These are phyloP conservation scores for Drosophila watanabei DNA, from an alignment of 1,140 invertebrate genomes.

Conservation along the genomic window DNA sequence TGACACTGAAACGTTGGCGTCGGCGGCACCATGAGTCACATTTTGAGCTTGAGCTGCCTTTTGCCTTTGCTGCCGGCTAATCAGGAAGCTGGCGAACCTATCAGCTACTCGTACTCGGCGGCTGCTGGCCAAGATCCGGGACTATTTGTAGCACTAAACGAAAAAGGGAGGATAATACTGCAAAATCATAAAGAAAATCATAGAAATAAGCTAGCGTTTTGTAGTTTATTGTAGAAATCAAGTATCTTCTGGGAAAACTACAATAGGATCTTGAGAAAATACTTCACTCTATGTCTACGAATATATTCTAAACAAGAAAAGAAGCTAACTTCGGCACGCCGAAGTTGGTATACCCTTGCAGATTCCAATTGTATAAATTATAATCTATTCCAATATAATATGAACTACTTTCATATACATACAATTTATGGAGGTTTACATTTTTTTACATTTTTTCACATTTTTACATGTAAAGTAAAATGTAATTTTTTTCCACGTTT, in stretches of 20 bases:
- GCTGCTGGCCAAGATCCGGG: slow-evolving; percentile 29
- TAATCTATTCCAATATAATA: no score
- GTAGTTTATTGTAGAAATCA: neutral
- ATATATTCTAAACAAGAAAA: no score
- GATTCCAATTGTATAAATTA: no score
- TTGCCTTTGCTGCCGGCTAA: slow-evolving; percentile 17
- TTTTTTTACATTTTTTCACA: no score
- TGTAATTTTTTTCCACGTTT: no score
- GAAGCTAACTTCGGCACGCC: no score
- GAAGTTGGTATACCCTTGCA: no score
- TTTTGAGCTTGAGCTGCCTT: slow-evolving; percentile 37
- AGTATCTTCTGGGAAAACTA: neutral
- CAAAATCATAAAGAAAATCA: neutral
- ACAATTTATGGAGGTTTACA: no score
- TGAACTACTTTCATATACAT: no score
- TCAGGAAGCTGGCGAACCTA: slow-evolving; percentile 68
- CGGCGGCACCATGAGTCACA: slow-evolving; percentile 50
- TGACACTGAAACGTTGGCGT: slow-evolving; percentile 74
- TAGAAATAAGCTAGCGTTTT: neutral
- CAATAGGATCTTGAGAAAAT: neutral
- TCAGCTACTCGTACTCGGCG: slow-evolving; percentile 28
- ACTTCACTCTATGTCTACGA: no score
- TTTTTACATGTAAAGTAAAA: no score
- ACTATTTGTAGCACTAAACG: slow-evolving; percentile 6
- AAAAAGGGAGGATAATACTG: neutral